phyloP scores from a whole-genome alignment of 1,140 invertebrate species.

The Acarapis woodi region DNA sequence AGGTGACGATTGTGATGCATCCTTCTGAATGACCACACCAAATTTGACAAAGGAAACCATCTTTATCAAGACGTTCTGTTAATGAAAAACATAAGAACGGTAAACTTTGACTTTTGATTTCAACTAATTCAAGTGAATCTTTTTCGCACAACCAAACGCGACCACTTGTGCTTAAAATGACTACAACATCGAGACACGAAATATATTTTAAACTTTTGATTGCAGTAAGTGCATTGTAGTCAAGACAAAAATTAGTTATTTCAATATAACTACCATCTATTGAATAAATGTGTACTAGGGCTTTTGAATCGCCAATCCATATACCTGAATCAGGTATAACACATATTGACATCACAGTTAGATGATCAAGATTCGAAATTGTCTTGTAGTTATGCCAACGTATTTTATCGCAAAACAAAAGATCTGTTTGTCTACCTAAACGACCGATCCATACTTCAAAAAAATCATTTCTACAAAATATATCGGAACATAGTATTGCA shows the following conservation, averaged over 20 bases:
- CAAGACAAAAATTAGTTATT: constrained; percentile 20
- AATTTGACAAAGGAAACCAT: constrained; percentile 20
- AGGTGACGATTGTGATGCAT: constrained; percentile 33
- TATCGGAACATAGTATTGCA: constrained; percentile 11
- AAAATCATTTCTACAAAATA: not conserved
- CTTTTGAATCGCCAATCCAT: constrained; percentile 56
- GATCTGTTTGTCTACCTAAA: constrained; percentile 34
- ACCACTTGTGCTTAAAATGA: constrained; percentile 37
- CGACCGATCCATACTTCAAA: constrained; percentile 35
- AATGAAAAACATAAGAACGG: constrained; percentile 24
- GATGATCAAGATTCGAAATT: constrained; percentile 9
- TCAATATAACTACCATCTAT: constrained; percentile 10
- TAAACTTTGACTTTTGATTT: constrained; percentile 24
- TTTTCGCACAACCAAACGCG: constrained; percentile 32
- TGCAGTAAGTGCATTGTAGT: constrained; percentile 21
- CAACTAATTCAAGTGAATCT: constrained; percentile 22
- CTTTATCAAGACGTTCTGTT: not conserved
- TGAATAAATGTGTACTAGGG: constrained; percentile 43
- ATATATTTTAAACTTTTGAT: constrained; percentile 33
- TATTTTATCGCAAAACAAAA: constrained; percentile 24
- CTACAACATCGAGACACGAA: constrained; percentile 31
- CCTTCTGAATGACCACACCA: constrained; percentile 48
- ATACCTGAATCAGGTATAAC: constrained; percentile 32
- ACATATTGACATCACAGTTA: constrained; percentile 18
- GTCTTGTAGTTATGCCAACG: constrained; percentile 22